phyloP scores from a whole-genome alignment of 2,113 vertebrate species.

The Silurus glanis region DNA sequence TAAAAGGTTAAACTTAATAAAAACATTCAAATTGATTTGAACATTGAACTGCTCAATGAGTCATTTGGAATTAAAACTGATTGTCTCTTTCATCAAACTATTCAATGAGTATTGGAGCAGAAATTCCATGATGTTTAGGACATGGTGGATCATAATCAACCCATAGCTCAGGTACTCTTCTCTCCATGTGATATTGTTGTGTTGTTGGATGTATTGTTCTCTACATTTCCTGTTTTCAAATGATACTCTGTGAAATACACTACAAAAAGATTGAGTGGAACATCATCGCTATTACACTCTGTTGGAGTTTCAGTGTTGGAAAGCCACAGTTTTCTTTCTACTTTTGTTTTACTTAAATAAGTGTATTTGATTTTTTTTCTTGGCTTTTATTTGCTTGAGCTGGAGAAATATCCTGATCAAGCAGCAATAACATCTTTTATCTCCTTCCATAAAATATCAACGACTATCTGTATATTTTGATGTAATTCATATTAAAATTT shows the following conservation, averaged over 20 bases:
- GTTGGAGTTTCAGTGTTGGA: background rate
- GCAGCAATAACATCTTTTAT: background rate
- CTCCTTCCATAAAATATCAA: background rate
- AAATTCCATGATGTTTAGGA: too few species aligned
- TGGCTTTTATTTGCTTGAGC: background rate
- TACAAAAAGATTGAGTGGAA: background rate
- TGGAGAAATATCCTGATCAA: background rate
- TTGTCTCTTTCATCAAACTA: too few species aligned
- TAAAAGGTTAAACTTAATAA: too few species aligned
- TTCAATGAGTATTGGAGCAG: too few species aligned
- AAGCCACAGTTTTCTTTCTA: background rate
- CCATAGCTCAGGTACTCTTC: too few species aligned
- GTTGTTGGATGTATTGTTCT: background rate
- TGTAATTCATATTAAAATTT: background rate
- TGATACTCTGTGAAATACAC: background rate
- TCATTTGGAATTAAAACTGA: too few species aligned
- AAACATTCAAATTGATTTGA: too few species aligned
- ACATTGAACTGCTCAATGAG: too few species aligned
- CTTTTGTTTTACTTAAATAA: background rate
- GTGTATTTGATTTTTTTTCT: background rate
- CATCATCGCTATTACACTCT: background rate
- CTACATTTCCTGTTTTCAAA: background rate
- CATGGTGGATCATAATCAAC: too few species aligned
- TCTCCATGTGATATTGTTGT: too few species aligned
- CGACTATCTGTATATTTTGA: background rate